Percentiles rank a stretch among this genome's conserved stretches.
These are phyloP conservation scores for Sciurus niger DNA, from an alignment of 2,113 vertebrate species.

Conservation along the genomic window DNA sequence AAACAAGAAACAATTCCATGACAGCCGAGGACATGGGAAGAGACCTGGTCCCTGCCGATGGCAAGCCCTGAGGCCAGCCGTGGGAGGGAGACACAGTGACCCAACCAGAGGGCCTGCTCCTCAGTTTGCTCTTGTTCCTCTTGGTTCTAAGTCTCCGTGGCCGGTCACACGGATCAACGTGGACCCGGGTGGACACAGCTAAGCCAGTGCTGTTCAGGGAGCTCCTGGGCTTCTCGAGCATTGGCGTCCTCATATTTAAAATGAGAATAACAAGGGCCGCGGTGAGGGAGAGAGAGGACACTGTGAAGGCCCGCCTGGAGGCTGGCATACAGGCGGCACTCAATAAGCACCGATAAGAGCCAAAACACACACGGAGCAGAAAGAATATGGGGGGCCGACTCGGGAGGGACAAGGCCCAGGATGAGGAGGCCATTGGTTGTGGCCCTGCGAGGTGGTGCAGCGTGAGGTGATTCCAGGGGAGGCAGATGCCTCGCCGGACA, in stretches of 20 bases:
- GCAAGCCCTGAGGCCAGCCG: neutral
- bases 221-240: neutral
- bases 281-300: neutral
- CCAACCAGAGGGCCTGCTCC: neutral
- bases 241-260: neutral
- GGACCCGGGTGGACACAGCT: neutral
- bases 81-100: too few species aligned
- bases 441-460: neutral
- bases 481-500: neutral
- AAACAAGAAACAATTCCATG: neutral
- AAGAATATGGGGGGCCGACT: neutral
- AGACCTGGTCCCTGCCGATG: neutral
- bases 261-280: neutral
- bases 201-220: neutral
- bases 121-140: neutral
- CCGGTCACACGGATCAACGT: rapidly evolving
- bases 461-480: neutral
- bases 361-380: rapidly evolving
- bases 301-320: too few species aligned
- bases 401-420: neutral
- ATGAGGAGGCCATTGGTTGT: neutral
- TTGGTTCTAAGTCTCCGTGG: neutral
- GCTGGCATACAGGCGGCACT: neutral
- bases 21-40: neutral
- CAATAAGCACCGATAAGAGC: neutral